These are phyloP conservation scores for Acanthis flammea DNA, from an alignment of 2,797 vertebrate genomes.

Conservation along the genomic window DNA sequence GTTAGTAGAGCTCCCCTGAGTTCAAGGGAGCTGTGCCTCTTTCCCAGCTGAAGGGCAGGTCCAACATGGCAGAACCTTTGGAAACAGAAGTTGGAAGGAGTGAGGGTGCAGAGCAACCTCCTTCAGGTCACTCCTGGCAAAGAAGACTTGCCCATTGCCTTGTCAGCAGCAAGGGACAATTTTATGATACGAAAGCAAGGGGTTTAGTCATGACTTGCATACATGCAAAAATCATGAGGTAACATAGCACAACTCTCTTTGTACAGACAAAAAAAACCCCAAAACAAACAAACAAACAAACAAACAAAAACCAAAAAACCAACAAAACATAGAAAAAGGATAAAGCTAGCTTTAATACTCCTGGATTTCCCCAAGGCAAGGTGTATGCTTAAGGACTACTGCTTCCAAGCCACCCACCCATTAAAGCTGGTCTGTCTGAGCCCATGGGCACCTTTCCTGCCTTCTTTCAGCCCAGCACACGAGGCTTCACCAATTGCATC, in stretches of 20 bases:
- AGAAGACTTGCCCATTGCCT: neutral
- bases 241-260: neutral
- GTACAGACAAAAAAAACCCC: neutral
- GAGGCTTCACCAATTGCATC: neutral
- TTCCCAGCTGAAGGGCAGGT: neutral
- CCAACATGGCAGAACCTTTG: neutral
- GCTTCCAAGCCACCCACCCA: neutral
- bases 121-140: neutral
- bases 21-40: neutral
- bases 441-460: neutral
- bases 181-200: neutral
- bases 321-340: neutral
- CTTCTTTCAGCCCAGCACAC: neutral
- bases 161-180: neutral
- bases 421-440: neutral
- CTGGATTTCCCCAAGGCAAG: neutral
- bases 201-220: neutral
- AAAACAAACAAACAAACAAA: neutral
- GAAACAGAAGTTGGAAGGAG: neutral
- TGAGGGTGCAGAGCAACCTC: neutral
- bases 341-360: neutral
- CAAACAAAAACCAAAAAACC: neutral
- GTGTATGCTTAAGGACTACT: accelerated
- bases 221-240: neutral
- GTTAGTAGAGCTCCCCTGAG: neutral